A percentile compares a stretch with the other conserved stretches of the same genome.
Evolutionary conservation across 2,113 vertebrate genomes (phyloP).

Genomic region (Physeter macrocephalus): DNA sequence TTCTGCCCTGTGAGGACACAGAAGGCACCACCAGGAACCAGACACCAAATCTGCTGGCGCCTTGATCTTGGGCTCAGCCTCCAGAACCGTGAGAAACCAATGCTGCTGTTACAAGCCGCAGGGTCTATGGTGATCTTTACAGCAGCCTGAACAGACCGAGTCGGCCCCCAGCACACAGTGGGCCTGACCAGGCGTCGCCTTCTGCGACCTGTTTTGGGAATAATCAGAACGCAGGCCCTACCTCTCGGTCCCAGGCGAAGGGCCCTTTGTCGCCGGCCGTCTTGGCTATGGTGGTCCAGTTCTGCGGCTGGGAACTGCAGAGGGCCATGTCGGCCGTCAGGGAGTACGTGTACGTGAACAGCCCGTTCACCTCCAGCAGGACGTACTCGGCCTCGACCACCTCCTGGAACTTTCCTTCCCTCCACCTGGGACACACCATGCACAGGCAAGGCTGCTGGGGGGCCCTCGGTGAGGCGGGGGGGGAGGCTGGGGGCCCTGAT

Average conservation of each 20-base stretch:
- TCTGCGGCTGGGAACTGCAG: conserved; percentile 48
- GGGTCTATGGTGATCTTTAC: too few relatives aligned
- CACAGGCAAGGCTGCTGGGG: background rate
- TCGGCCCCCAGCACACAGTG: background rate
- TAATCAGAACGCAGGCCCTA: rapidly evolving
- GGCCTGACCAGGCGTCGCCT: rapidly evolving
- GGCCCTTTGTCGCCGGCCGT: rapidly evolving
- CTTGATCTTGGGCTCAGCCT: background rate
- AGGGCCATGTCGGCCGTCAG: rapidly evolving
- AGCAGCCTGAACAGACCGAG: rapidly evolving
- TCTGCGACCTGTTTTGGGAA: background rate
- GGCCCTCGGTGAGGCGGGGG: background rate
- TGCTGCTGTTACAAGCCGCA: background rate
- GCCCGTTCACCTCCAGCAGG: conserved; percentile 42
- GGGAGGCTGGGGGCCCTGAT: too few relatives aligned
- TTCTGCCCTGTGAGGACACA: background rate
- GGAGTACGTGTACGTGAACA: conserved; percentile 31
- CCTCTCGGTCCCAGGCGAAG: conserved; percentile 14
- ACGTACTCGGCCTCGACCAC: background rate
- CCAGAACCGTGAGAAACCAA: background rate
- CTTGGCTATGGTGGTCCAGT: background rate
- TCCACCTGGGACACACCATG: background rate
- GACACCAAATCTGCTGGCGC: background rate
- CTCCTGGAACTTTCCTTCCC: background rate
- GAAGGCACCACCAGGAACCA: too few relatives aligned